These are phyloP conservation scores for Hydraecia micacea DNA, from an alignment of 2,888 invertebrate species.

Conservation along the genomic window DNA sequence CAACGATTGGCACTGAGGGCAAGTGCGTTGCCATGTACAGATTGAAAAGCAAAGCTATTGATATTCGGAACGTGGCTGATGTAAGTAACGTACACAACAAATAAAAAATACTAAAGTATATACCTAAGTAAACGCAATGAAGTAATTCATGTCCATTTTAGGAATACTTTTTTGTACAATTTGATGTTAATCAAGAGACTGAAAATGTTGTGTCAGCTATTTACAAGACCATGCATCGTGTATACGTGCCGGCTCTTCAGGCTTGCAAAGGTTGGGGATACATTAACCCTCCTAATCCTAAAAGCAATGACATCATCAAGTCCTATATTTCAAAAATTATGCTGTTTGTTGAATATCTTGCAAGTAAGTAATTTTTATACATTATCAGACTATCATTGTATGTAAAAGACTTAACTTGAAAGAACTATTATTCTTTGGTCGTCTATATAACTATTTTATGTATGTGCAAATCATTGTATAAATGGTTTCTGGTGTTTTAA, in stretches of 20 bases:
- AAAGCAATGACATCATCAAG: slow-evolving; percentile 81
- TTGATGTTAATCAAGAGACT: slow-evolving; percentile 81
- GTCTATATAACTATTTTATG: too few relatives aligned
- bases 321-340: slow-evolving; percentile 83
- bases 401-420: not conserved
- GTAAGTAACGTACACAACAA: slow-evolving; percentile 79
- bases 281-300: slow-evolving; percentile 86
- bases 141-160: slow-evolving; percentile 63
- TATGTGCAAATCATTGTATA: not conserved
- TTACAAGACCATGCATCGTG: slow-evolving; percentile 77
- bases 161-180: slow-evolving; percentile 81
- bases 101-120: not conserved
- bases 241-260: slow-evolving; percentile 81
- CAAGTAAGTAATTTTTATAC: slow-evolving; percentile 76
- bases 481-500: not conserved
- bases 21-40: slow-evolving; percentile 93
- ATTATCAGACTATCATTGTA: too few relatives aligned
- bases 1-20: slow-evolving; percentile 90
- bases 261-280: slow-evolving; percentile 85
- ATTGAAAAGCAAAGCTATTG: slow-evolving; percentile 91
- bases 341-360: slow-evolving; percentile 86
- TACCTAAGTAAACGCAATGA: not conserved
- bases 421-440: not conserved
- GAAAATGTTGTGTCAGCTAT: slow-evolving; percentile 87
- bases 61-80: slow-evolving; percentile 92